Evolutionary conservation across 1,140 invertebrate species (phyloP), one percentile per base, ranked within the genome.

Genomic region (Pogonomyrmex barbatus): DNA sequence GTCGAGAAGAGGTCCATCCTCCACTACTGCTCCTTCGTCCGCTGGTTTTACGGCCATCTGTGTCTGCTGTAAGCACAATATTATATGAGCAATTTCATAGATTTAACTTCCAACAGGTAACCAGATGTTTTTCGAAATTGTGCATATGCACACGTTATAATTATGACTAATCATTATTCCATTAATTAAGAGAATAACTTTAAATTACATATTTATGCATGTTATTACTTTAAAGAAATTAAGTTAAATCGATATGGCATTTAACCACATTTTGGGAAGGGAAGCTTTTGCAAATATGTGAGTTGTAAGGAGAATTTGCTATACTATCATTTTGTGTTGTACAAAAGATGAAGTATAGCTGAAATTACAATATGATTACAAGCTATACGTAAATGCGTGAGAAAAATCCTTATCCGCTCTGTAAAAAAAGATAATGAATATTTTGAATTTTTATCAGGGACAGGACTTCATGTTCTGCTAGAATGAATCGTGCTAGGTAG

Each of bases 1-100:
- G 54, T 14, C 91, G 89, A n/a, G 88, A 87, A 3, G 75, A 70
- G 4, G 75, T 33, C n/a, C 54, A 92, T 10, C 91, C 89, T 39
- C 88, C 56, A 10, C 88, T 87, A 17, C 86, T 36, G 33, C 83
- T 67, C 70, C 89, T 78, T n/a, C 93, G 88, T 56, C 91, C 81
- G 24, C 86, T 81, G 8, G 86, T 91, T 79, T 91, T 93, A 56
- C 75, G 82, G 6, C 58, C 82, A 33, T 85, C 60, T 45, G 70
- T 78, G 14, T 56, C 47, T 14, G 60, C 82, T 85, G 17, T 36
- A 83, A 83, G 5, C 17, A 52, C 45, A 24, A 65, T 33, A 24
- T 58, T n/a, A 42, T 30, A 68, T n/a, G 1, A 14, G 9, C 8
- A 54, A 67, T 67, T 65, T 42, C 58, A 75, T 42, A 17, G 5